Base-by-base conservation (phyloP, 1,140 invertebrate species). In the Leptonema lineaticorne region DNA sequence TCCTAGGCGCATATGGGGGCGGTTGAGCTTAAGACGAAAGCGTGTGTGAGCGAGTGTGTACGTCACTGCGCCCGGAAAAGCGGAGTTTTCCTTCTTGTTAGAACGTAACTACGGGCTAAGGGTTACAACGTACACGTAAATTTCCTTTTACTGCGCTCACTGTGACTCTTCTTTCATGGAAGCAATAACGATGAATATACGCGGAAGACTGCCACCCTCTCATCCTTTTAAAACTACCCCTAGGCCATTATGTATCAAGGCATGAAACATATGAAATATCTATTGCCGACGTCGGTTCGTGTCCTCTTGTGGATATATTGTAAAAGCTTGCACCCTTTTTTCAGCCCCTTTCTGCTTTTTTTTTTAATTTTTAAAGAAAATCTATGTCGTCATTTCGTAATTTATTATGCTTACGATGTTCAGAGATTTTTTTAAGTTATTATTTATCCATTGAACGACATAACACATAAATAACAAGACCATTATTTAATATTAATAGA, bases 21-120 rank as follows among this genome's bases (percentile, higher is more conserved):
- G 37, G 18, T n/a, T n/a, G n/a, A n/a, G n/a, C n/a, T n/a, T n/a
- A n/a, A n/a, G n/a, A n/a, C n/a, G n/a, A n/a, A n/a, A n/a, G n/a
- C n/a, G n/a, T n/a, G n/a, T n/a, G n/a, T 48, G 60, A 46, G 68
- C 59, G 58, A 70, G 63, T 68, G 70, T 66, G 67, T 71, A 69
- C 67, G 67, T 68, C 66, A 68, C n/a, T n/a, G n/a, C n/a, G n/a
- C n/a, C n/a, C 30, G 67, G 46, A 64, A 62, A 63, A 45, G 63
- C 58, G 69, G 63, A n/a, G n/a, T n/a, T n/a, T n/a, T n/a, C n/a
- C 67, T 72, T 67, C 70, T 72, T 72, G 70, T 72, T 72, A 72
- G n/a, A 66, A 72, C 70, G 67, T 72, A 72, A 72, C 70, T 72
- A 68, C 67, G 70, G 37, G 70, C 70, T 68, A 72, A 69, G 70